phyloP scores from a whole-genome alignment of 2,113 vertebrate genomes.

The Pygoscelis adeliae region DNA sequence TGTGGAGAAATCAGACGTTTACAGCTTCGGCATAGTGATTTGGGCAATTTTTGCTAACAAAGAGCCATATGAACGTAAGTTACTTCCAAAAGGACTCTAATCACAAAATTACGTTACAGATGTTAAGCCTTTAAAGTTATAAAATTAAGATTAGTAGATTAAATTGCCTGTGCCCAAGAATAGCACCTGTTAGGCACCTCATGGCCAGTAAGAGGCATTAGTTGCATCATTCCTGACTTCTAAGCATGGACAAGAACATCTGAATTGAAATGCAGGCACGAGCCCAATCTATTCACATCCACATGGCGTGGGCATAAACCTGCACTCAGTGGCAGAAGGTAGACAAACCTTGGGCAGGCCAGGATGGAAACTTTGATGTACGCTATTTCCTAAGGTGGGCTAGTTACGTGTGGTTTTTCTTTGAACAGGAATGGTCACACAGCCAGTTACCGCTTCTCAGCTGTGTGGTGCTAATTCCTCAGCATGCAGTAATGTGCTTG shows the following conservation, averaged over 20 bases:
- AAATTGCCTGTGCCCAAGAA: neutral
- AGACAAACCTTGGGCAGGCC: neutral
- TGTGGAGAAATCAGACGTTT: constrained; percentile 92
- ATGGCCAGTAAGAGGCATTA: neutral
- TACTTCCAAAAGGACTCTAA: neutral
- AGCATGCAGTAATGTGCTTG: neutral
- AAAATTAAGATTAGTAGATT: neutral
- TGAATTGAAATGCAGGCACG: neutral
- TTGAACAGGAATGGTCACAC: neutral
- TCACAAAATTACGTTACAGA: neutral
- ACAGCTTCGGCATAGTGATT: constrained; percentile 92
- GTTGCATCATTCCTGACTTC: neutral
- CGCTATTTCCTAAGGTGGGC: neutral
- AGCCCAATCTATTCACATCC: neutral
- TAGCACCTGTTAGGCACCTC: neutral
- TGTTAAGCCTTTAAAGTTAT: neutral
- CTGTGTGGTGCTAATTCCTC: neutral
- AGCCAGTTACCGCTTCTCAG: neutral
- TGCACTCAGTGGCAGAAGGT: neutral
- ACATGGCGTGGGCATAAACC: neutral
- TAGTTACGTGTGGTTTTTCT: neutral
- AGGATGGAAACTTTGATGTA: neutral
- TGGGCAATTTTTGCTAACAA: constrained; percentile 89
- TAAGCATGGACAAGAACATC: neutral
- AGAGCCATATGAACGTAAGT: constrained; percentile 92